phyloP scores from a whole-genome alignment of 2,888 invertebrate species.

The Saturnia pavonia region DNA sequence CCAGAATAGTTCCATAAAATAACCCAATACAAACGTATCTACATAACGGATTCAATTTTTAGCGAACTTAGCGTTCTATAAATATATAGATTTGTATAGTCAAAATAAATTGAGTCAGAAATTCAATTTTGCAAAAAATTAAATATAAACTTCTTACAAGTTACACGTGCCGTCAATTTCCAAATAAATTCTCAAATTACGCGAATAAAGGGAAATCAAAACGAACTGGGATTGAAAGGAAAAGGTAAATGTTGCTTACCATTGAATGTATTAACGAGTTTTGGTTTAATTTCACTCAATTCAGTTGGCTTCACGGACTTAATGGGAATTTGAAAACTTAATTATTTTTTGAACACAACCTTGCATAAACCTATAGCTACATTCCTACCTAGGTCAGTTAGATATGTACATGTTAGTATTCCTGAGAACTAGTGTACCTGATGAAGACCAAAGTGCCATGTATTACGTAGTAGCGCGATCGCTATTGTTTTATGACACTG shows the following conservation, averaged over 20 bases:
- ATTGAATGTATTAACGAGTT: slow-evolving; percentile 4
- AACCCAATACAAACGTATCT: background rate
- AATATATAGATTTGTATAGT: background rate
- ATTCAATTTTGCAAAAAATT: background rate
- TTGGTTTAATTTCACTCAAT: background rate
- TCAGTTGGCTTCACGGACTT: background rate
- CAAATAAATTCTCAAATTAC: background rate
- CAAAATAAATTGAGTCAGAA: background rate
- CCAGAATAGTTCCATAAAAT: background rate
- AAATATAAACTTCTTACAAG: background rate
- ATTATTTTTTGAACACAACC: background rate
- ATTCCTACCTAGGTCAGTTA: too few relatives aligned
- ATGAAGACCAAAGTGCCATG: too few relatives aligned
- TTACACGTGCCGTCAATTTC: background rate
- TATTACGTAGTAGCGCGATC: too few relatives aligned
- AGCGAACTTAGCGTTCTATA: background rate
- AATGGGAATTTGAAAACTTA: background rate
- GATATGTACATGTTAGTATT: too few relatives aligned
- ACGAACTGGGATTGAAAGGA: background rate
- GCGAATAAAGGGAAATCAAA: background rate
- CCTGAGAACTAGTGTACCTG: too few relatives aligned
- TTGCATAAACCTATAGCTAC: background rate
- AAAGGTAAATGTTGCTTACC: background rate
- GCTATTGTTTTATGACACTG: too few relatives aligned
- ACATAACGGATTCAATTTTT: background rate